phyloP scores from a whole-genome alignment of 1,140 invertebrate genomes.

The Platyscapa corneri region DNA sequence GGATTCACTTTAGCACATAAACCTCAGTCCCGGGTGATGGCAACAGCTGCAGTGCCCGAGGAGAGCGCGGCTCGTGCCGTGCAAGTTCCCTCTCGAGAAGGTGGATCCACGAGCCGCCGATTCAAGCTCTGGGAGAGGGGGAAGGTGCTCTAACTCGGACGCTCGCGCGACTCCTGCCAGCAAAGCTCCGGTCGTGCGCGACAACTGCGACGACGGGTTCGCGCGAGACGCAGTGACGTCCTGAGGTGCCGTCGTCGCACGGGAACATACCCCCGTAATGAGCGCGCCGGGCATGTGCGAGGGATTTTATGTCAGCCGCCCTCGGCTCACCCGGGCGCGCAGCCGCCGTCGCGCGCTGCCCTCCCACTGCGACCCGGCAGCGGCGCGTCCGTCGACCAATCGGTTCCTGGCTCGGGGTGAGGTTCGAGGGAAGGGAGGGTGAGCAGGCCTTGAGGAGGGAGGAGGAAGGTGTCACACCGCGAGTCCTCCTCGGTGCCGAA shows the following conservation, averaged over 20 bases:
- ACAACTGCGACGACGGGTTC: neutral
- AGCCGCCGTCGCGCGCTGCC: conserved; percentile 65
- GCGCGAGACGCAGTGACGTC: conserved; percentile 2
- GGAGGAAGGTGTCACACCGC: neutral
- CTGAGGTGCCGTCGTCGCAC: conserved; percentile 63
- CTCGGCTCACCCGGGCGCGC: conserved; percentile 60
- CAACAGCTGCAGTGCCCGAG: too few species aligned
- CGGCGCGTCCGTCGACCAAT: neutral
- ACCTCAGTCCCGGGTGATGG: too few species aligned
- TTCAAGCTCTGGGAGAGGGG: neutral
- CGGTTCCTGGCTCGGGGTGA: neutral
- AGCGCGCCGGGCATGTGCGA: conserved; percentile 74
- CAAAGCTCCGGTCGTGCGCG: neutral
- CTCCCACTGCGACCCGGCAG: conserved; percentile 63
- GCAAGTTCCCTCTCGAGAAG: neutral
- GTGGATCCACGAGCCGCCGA: neutral
- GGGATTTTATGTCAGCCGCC: conserved; percentile 71
- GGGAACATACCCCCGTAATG: conserved; percentile 73
- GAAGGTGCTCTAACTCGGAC: neutral
- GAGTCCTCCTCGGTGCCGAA: neutral
- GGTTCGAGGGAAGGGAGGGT: neutral
- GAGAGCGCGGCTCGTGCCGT: too few species aligned
- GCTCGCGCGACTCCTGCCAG: neutral
- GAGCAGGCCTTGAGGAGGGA: neutral
- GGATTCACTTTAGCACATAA: too few species aligned